Evolutionary conservation across 2,888 invertebrate genomes (phyloP).

Genomic region (Tachina lurida): DNA sequence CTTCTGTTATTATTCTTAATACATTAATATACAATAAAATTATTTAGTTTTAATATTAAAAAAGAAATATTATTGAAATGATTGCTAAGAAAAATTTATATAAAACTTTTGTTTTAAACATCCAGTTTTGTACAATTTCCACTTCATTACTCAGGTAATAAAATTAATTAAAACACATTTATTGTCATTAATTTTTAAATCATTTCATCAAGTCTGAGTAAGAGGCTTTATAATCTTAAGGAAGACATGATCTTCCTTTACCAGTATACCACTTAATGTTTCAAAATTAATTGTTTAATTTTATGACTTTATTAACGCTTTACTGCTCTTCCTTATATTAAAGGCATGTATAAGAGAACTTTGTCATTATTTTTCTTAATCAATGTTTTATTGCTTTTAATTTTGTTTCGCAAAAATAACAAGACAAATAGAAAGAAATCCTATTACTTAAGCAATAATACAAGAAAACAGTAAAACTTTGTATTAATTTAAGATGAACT

Average conservation of each 20-base stretch:
- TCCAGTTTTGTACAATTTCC: not conserved
- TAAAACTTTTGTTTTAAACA: not conserved
- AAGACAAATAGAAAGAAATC: constrained; percentile 1
- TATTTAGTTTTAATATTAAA: too few relatives aligned
- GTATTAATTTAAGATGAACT: constrained; percentile 26
- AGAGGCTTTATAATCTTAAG: not conserved
- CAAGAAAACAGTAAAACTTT: constrained; percentile 54
- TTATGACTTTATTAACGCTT: constrained; percentile 46
- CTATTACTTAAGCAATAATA: constrained; percentile 34
- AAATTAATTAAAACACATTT: not conserved
- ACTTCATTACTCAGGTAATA: not conserved
- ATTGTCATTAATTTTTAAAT: not conserved
- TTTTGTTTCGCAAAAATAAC: not conserved
- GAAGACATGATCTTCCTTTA: not conserved
- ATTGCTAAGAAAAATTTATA: not conserved
- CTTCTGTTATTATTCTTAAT: too few relatives aligned
- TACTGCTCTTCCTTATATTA: not conserved
- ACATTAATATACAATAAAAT: too few relatives aligned
- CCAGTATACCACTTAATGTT: constrained; percentile 16
- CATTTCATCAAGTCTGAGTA: not conserved
- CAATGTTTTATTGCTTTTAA: constrained; percentile 36
- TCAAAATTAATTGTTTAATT: constrained; percentile 48
- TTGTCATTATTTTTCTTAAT: constrained; percentile 27
- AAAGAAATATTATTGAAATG: too few relatives aligned
- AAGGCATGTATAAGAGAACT: constrained; percentile 6